Evolutionary conservation across 2,888 invertebrate species (phyloP).

Genomic region (Parnassius mnemosyne): DNA sequence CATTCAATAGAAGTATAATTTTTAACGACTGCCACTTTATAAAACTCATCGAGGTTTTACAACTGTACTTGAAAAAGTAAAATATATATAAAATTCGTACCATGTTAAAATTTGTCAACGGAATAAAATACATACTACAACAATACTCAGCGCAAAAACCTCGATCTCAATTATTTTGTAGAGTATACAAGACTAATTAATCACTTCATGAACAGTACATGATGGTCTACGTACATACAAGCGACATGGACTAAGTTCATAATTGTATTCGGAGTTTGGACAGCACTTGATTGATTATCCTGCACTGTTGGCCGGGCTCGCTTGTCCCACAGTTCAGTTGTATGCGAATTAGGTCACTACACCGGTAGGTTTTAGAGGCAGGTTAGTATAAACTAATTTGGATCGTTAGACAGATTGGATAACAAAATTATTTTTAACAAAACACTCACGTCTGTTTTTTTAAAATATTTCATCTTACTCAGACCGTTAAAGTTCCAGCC

Average conservation of each 20-base stretch:
- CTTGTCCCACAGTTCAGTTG: constrained; percentile 40
- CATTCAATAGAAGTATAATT: too few relatives aligned
- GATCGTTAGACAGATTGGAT: neutral
- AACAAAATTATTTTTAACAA: constrained; percentile 2
- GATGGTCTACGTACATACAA: constrained; percentile 50
- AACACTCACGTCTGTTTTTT: too few relatives aligned
- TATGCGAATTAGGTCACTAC: constrained; percentile 51
- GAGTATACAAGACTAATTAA: constrained; percentile 54
- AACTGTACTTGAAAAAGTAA: too few relatives aligned
- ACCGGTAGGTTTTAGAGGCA: constrained; percentile 39
- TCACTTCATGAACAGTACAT: constrained; percentile 58
- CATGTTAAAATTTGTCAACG: neutral
- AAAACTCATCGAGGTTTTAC: too few relatives aligned
- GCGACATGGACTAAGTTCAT: constrained; percentile 76
- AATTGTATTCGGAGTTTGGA: constrained; percentile 77
- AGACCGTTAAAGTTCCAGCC: too few relatives aligned
- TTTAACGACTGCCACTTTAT: too few relatives aligned
- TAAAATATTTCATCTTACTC: too few relatives aligned
- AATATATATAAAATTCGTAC: too few relatives aligned
- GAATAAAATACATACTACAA: neutral
- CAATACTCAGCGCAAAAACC: constrained; percentile 16
- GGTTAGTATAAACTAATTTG: constrained; percentile 28
- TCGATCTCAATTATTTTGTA: constrained; percentile 20
- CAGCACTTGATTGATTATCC: constrained; percentile 72
- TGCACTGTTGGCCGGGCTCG: constrained; percentile 38